phyloP scores from a whole-genome alignment of 1,140 invertebrate species.

The Homalodisca vitripennis region DNA sequence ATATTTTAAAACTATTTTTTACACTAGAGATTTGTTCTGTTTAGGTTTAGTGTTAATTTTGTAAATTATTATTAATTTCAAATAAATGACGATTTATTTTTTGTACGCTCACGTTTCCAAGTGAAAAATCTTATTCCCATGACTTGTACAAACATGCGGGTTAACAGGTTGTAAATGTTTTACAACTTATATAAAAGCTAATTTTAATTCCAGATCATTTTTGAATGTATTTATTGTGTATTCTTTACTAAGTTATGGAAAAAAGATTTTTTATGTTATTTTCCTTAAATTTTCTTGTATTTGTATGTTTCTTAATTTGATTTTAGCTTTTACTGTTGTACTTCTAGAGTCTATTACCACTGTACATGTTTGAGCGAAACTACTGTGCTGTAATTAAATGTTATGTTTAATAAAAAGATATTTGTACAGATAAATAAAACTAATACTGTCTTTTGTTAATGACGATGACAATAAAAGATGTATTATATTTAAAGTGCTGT shows the following conservation, averaged over 20 bases:
- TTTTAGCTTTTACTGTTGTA: conserved; percentile 17
- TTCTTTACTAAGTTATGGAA: conserved; percentile 13
- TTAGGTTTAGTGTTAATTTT: conserved; percentile 19
- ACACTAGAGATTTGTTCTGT: background rate
- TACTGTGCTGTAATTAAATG: conserved; percentile 26
- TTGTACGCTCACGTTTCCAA: background rate
- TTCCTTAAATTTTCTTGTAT: too few species aligned
- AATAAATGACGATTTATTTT: conserved; percentile 5
- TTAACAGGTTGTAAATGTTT: background rate
- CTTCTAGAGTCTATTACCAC: background rate
- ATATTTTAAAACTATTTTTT: background rate
- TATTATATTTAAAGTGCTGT: conserved; percentile 22
- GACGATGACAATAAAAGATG: conserved; percentile 26
- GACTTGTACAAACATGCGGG: background rate
- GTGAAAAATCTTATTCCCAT: conserved; percentile 16
- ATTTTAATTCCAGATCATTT: background rate
- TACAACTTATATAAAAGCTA: background rate
- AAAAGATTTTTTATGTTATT: conserved; percentile 17
- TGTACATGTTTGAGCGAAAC: background rate
- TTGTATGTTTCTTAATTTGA: conserved; percentile 1
- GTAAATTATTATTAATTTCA: conserved; percentile 12
- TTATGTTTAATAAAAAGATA: conserved; percentile 16
- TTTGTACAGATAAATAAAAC: conserved; percentile 17
- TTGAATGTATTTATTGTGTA: background rate
- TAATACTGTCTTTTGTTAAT: conserved; percentile 7